phyloP scores from a whole-genome alignment of 2,113 vertebrate species.

The Rhynchopsitta pachyrhyncha region DNA sequence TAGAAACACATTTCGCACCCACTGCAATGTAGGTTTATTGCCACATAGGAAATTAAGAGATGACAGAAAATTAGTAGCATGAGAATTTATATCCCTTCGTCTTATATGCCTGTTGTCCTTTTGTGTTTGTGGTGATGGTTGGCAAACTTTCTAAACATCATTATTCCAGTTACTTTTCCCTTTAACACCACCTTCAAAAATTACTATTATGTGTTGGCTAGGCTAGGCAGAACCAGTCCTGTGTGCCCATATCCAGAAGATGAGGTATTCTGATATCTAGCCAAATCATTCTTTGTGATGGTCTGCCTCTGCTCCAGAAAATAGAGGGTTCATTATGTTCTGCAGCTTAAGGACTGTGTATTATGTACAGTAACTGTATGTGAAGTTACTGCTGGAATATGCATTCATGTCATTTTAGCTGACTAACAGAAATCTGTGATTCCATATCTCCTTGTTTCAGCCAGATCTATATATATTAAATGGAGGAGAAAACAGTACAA shows the following conservation, averaged over 20 bases:
- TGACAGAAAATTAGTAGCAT: neutral
- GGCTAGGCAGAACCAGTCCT: neutral
- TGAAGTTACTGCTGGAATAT: neutral
- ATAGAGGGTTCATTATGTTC: neutral
- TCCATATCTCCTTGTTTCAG: neutral
- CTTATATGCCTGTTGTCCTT: neutral
- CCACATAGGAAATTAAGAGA: neutral
- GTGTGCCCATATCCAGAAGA: neutral
- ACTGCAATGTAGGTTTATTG: neutral
- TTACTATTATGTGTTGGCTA: neutral
- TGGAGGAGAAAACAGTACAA: neutral
- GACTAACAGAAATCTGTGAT: neutral
- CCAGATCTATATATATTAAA: neutral
- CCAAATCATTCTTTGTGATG: neutral
- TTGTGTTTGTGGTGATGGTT: neutral
- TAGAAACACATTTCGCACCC: neutral
- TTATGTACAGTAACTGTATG: neutral
- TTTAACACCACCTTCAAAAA: neutral
- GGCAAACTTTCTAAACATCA: neutral
- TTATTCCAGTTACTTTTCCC: neutral
- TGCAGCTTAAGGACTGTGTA: neutral
- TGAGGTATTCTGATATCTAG: neutral
- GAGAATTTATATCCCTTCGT: neutral
- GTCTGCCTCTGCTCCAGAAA: neutral
- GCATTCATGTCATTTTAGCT: neutral